Conservation (phyloP, 2,888 invertebrate species). For the Campaea margaritaria region DNA sequence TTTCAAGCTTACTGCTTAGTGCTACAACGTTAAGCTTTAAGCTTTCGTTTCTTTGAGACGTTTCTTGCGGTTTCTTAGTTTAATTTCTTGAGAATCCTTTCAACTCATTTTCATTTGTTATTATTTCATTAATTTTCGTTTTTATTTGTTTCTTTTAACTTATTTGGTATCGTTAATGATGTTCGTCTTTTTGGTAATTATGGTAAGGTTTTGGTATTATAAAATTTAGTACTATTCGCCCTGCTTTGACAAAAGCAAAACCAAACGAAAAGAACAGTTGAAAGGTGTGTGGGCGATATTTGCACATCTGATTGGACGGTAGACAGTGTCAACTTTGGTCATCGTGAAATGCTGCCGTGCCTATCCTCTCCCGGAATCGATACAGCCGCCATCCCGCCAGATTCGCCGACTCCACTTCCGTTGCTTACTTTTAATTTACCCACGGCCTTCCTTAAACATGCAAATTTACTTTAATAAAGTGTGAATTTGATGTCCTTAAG, state of each 20-base stretch:
- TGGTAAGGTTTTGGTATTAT: no score
- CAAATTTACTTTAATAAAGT: slow-evolving; percentile 35
- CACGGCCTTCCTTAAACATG: slow-evolving; percentile 26
- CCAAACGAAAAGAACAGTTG: slow-evolving; percentile 25
- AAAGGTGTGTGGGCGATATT: slow-evolving; percentile 32
- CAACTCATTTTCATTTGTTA: no score
- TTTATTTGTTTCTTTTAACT: background rate
- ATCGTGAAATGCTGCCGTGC: slow-evolving; percentile 26
- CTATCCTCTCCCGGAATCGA: slow-evolving; percentile 9
- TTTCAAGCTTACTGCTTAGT: slow-evolving; percentile 12
- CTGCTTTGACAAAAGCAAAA: slow-evolving; percentile 8
- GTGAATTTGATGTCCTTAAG: slow-evolving; percentile 36
- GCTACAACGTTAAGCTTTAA: slow-evolving; percentile 16
- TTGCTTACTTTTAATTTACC: slow-evolving; percentile 27
- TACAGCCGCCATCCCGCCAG: slow-evolving; percentile 1
- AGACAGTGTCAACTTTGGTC: slow-evolving; percentile 42
- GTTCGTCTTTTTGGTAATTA: no score
- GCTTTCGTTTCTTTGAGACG: slow-evolving; percentile 12
- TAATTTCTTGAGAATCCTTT: no score
- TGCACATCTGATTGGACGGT: slow-evolving; percentile 42
- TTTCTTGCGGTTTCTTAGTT: slow-evolving; percentile 2
- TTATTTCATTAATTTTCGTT: no score
- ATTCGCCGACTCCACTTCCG: slow-evolving; percentile 3
- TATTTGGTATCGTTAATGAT: no score
- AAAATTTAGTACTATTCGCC: background rate